Evolutionary conservation across 2,113 vertebrate species (phyloP).

Genomic region (Propithecus coquereli): DNA sequence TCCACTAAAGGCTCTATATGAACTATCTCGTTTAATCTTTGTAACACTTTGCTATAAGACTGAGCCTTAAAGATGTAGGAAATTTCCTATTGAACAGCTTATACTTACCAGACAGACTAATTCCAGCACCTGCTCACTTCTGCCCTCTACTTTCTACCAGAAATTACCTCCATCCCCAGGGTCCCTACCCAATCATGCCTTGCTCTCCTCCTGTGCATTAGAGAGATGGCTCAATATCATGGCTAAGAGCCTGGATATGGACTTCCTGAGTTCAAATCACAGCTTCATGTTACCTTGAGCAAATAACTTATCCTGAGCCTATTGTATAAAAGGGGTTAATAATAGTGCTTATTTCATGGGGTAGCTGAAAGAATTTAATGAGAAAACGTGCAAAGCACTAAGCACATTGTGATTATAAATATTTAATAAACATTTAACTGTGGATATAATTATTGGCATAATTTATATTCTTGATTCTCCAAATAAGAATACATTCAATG

Average conservation of each 20-base stretch:
- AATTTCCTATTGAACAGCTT: not conserved
- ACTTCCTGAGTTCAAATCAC: not conserved
- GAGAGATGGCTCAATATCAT: not conserved
- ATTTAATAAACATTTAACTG: not conserved
- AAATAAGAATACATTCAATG: not conserved
- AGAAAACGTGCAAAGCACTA: not conserved
- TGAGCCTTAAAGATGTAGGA: not conserved
- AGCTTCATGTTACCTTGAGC: not conserved
- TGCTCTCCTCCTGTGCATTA: not conserved
- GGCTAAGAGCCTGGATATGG: not conserved
- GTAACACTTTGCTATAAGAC: not conserved
- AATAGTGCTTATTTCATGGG: not conserved
- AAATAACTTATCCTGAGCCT: not conserved
- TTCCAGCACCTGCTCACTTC: not conserved
- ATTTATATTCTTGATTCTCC: not conserved
- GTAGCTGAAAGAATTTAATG: slow-evolving; percentile 1
- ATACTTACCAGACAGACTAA: not conserved
- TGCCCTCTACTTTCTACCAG: not conserved
- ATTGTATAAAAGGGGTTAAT: not conserved
- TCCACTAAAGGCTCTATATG: not conserved
- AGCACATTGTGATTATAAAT: not conserved
- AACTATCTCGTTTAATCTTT: not conserved
- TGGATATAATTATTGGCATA: not conserved
- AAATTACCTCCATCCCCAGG: not conserved
- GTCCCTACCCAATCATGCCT: not conserved